Evolutionary conservation across 2,888 invertebrate genomes (phyloP), one percentile per base, ranked within the genome.

Genomic region (Rutpela maculata): DNA sequence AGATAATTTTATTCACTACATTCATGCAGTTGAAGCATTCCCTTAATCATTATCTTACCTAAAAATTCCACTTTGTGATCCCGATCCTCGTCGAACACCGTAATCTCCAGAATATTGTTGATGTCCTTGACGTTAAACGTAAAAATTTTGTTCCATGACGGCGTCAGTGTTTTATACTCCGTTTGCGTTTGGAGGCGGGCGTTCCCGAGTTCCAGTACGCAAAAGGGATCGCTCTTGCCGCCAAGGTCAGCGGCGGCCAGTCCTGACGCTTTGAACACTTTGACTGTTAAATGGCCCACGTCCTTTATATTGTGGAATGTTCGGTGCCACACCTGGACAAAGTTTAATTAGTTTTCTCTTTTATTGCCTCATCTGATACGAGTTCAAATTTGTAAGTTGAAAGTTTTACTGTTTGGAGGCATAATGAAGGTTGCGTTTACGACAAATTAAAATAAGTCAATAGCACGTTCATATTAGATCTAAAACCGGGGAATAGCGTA

Each of bases 81-180:
- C 78, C 98, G 93, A 89, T 99, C 99, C 90, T 99, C 99, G 87
- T 99, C 99, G 89, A 95, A 99, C 0, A 99, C 98, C 0, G 99
- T 99, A 70, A 99, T 92, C 87, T 99, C 99, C 81, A 99, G 91
- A 67, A 97, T 94, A 71, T 97, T 96, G 86, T 98, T 98, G 82
- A 99, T 97, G 88, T 99, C 99, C 88, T 98, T 97, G n/a, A 97
- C 94, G 89, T 96, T 96, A 88, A 99, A 99, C 62, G 97, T 98
- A 89, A 99, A 99, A 83, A 99, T 97, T 90, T 99, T 99, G 91
- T 98, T 98, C 99, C 99, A 99, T 82, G 95, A 97, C 0, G 99
- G 99, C 72, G 95, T 93, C 22, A 99, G 91, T 0, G 99, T 99
- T 90, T 99, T 99, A 90, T 99, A 99, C 90, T 99, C 99, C 0